phyloP scores from a whole-genome alignment of 2,888 invertebrate species.

The Nomada ruficornis region DNA sequence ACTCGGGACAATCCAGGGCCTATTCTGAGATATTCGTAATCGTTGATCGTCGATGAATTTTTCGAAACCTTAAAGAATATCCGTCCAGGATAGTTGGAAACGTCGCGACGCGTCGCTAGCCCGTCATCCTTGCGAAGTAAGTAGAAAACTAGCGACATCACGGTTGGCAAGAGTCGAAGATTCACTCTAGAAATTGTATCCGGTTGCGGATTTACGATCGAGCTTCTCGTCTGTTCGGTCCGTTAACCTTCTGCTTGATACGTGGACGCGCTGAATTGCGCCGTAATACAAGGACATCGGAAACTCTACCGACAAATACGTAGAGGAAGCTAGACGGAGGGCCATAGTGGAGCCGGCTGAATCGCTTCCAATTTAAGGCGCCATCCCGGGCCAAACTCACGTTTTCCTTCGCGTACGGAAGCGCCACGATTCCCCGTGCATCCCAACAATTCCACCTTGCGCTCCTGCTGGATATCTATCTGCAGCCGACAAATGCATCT shows the following conservation, averaged over 20 bases:
- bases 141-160: too few relatives aligned
- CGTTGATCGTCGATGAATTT: conserved; percentile 41
- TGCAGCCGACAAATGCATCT: not conserved
- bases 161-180: conserved; percentile 2
- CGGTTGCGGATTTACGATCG: conserved; percentile 41
- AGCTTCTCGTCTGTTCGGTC: conserved; percentile 35
- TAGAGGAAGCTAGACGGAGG: conserved; percentile 17
- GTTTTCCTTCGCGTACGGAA: conserved; percentile 16
- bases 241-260: conserved; percentile 32
- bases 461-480: conserved; percentile 2
- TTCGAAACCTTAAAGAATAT: not conserved
- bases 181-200: conserved; percentile 43
- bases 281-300: conserved; percentile 37
- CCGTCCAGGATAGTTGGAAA: not conserved
- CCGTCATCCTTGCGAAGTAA: too few relatives aligned
- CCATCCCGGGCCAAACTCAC: conserved; percentile 39
- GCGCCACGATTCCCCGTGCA: not conserved
- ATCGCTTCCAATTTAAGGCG: conserved; percentile 73
- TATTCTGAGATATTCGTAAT: conserved; percentile 23
- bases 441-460: not conserved
- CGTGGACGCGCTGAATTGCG: conserved; percentile 28
- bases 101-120: too few relatives aligned
- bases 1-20: conserved; percentile 38
- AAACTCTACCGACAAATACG: conserved; percentile 24
- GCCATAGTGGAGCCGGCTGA: conserved; percentile 42